A percentile compares a stretch with the other conserved stretches of the same genome.
Conservation (phyloP, 2,113 vertebrate genomes). For the Poeciliopsis turrubarensis region DNA sequence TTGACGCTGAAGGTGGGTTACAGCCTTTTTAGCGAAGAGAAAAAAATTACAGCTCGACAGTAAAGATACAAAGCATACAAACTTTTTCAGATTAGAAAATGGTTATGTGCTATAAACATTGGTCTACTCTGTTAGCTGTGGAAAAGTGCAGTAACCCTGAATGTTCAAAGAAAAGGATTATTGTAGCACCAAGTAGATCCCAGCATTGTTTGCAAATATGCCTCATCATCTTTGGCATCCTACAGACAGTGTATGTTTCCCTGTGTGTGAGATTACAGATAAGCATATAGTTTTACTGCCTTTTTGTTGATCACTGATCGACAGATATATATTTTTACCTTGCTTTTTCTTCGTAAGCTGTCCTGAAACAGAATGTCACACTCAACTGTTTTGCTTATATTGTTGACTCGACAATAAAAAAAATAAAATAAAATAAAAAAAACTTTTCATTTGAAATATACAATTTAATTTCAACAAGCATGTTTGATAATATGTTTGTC, state of each 20-base stretch:
- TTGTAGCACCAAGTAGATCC: conserved; percentile 70
- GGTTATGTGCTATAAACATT: conserved; percentile 83
- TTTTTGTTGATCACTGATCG: conserved; percentile 37
- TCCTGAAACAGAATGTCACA: conserved; percentile 49
- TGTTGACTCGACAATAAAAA: conserved; percentile 36
- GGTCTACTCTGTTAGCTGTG: conserved; percentile 65
- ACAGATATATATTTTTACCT: conserved; percentile 1
- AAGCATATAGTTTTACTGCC: neutral
- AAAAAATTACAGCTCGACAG: conserved; percentile 61
- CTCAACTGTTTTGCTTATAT: conserved; percentile 44
- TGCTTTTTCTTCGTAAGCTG: neutral
- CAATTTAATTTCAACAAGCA: conserved; percentile 82
- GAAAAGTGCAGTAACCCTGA: conserved; percentile 78
- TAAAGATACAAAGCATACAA: conserved; percentile 81
- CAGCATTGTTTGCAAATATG: conserved; percentile 40
- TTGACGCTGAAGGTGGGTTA: conserved; percentile 79
- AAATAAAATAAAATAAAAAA: conserved; percentile 66
- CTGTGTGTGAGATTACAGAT: conserved; percentile 16
- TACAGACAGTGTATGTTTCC: conserved; percentile 58
- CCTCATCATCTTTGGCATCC: conserved; percentile 28
- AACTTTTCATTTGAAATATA: conserved; percentile 85
- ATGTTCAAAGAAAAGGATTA: conserved; percentile 56
- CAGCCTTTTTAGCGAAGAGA: conserved; percentile 73
- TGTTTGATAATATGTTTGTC: conserved; percentile 81
- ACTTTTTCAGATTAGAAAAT: conserved; percentile 79